Evolutionary conservation across 2,888 invertebrate species (phyloP).

Genomic region (Acleris sparsana): DNA sequence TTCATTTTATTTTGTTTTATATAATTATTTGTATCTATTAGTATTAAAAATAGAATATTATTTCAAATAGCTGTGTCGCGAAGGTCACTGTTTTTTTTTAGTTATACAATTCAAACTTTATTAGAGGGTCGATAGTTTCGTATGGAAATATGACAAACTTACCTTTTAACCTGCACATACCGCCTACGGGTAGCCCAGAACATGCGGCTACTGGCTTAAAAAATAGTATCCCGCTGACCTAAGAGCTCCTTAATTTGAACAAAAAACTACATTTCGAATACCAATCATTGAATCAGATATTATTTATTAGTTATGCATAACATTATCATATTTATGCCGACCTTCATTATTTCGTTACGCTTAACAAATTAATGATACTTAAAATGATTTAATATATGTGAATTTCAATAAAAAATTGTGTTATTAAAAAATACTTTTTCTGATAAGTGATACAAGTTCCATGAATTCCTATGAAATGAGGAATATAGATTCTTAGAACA

Average conservation of each 20-base stretch:
- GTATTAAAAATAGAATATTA: no score
- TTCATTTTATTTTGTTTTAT: no score
- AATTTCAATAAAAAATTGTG: conserved; percentile 21
- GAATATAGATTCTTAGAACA: neutral
- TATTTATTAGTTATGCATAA: conserved; percentile 44
- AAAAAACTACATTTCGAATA: conserved; percentile 30
- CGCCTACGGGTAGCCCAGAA: conserved; percentile 5
- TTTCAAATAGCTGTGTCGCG: no score
- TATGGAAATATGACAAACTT: no score
- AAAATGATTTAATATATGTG: conserved; percentile 50
- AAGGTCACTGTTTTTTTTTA: no score
- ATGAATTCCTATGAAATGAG: neutral
- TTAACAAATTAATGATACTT: conserved; percentile 71
- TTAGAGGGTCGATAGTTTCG: no score
- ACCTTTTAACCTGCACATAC: neutral
- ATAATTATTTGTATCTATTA: no score
- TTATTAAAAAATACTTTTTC: conserved; percentile 1
- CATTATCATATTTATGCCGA: conserved; percentile 61
- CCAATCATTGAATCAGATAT: conserved; percentile 35
- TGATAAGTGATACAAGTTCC: neutral
- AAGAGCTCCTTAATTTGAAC: conserved; percentile 43
- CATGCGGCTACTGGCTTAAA: conserved; percentile 16
- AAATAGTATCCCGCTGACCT: conserved; percentile 42
- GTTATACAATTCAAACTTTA: no score
- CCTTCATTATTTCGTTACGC: conserved; percentile 62